A percentile compares a stretch with the other conserved stretches of the same genome.
These are phyloP conservation scores for Micrasema longulum DNA, from an alignment of 1,140 invertebrate species.

Conservation along the genomic window DNA sequence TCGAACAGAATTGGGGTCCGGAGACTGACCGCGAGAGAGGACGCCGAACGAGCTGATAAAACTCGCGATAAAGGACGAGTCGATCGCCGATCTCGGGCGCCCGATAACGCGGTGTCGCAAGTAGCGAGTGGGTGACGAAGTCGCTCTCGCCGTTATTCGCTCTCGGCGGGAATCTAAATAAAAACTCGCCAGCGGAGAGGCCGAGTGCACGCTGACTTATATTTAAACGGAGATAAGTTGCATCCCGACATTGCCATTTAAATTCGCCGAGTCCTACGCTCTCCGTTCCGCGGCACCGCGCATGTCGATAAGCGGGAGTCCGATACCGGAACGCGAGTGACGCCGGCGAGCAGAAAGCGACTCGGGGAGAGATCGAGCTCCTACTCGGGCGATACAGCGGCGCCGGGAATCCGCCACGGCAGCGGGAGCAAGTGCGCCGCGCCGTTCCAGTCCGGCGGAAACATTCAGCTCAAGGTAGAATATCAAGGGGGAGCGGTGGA, in stretches of 20 bases:
- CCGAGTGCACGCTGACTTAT: slow-evolving; percentile 56
- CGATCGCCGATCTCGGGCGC: not conserved
- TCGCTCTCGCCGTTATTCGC: too few relatives aligned
- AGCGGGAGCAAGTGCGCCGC: slow-evolving; percentile 49
- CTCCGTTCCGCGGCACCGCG: too few relatives aligned
- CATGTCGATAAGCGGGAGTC: too few relatives aligned
- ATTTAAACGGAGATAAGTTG: slow-evolving; percentile 48
- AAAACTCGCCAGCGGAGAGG: slow-evolving; percentile 50
- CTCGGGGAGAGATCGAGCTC: too few relatives aligned
- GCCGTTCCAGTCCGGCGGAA: slow-evolving; percentile 44
- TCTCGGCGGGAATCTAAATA: too few relatives aligned
- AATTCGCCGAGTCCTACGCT: too few relatives aligned
- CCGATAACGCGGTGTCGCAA: not conserved
- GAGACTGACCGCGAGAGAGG: not conserved
- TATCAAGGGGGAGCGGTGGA: slow-evolving; percentile 46
- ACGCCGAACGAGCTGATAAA: not conserved
- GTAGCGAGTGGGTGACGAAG: not conserved
- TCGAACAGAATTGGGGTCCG: not conserved
- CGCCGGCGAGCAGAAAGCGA: too few relatives aligned
- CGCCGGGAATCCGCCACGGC: slow-evolving; percentile 24
- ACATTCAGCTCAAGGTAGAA: slow-evolving; percentile 51
- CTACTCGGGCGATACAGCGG: not conserved
- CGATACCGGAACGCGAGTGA: too few relatives aligned
- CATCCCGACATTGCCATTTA: not conserved
- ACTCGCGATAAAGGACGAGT: not conserved